Evolutionary conservation across 2,888 invertebrate genomes (phyloP), one percentile per base, ranked within the genome.

Genomic region (Drosophila hawaiiensis): DNA sequence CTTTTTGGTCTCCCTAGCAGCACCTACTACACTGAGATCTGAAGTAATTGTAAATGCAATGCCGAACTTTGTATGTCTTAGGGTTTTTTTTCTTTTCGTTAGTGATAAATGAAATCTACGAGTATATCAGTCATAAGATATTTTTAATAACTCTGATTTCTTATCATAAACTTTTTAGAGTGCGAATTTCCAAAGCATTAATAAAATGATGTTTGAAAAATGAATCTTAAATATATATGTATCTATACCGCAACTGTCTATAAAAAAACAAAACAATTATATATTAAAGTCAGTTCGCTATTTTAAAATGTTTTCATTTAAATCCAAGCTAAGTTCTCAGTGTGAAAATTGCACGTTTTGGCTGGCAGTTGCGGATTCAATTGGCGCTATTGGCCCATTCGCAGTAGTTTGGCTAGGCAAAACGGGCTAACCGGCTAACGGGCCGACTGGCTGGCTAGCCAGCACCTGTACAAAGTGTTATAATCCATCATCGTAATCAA

Each of bases 401-500:
- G 56, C 56, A 47, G 28, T 29, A 47, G 47, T 16, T 49, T 59
- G 67, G 49, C 65, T 25, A 63, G 56, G 43, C 54, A 37, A 61
- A 49, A 56, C 54, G 62, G 73, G 39, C 70, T 39, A 39, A 35
- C 47, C 25, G 47, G 47, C 47, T 47, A 47, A 47, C 47, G 47
- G 47, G 25, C 31, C 16, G 41, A 39, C 55, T 19, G 55, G 39
- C 59, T 52, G 43, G 19, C 60, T 50, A 22, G 47, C 43, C 53
- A 76, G 67, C 71, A 63, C 69, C 75, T 82, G 68, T 69, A 74
- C 72, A 90, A 87, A 90, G 87, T 87, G 87, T 87, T 89, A 89
- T 89, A 87, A 87, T 87, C 87, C 87, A 87, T 87, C 87, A 87
- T 85, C 81, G 91, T 84, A 87, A 89, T 87, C 91, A 87, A 87